A percentile compares a stretch with the other conserved stretches of the same genome.
phyloP scores from a whole-genome alignment of 1,140 invertebrate genomes.

The Lanistes nyassanus region DNA sequence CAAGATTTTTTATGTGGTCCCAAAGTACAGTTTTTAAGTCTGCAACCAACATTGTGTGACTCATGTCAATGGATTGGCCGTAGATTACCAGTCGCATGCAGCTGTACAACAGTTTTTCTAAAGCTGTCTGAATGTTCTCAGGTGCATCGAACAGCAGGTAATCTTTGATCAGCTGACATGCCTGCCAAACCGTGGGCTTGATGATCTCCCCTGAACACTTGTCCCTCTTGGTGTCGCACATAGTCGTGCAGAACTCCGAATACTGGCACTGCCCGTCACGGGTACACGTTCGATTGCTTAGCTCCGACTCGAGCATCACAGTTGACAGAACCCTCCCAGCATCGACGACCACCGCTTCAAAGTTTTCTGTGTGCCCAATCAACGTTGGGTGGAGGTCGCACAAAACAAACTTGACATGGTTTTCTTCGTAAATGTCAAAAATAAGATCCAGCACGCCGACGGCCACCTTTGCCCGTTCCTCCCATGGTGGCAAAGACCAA shows the following conservation, averaged over 20 bases:
- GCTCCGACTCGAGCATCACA: constrained; percentile 27
- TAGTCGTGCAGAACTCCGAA: constrained; percentile 40
- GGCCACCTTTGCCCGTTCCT: constrained; percentile 44
- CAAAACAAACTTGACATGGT: constrained; percentile 49
- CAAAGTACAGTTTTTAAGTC: constrained; percentile 20
- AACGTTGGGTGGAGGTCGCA: constrained; percentile 47
- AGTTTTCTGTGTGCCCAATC: constrained; percentile 46
- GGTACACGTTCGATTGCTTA: constrained; percentile 35
- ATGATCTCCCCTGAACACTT: constrained; percentile 40
- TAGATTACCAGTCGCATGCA: constrained; percentile 19
- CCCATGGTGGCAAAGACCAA: constrained; percentile 49
- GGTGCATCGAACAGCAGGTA: constrained; percentile 52
- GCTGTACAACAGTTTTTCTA: constrained; percentile 7
- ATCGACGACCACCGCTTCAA: constrained; percentile 42
- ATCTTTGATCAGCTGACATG: constrained; percentile 52
- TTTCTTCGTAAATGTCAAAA: constrained; percentile 43
- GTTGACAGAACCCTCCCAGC: constrained; percentile 40
- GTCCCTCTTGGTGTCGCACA: constrained; percentile 37
- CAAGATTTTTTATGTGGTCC: constrained; percentile 24
- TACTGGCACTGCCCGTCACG: constrained; percentile 45
- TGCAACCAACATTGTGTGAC: constrained; percentile 15
- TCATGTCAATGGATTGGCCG: constrained; percentile 24
- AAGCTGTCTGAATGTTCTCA: background rate
- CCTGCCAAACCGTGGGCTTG: constrained; percentile 36
- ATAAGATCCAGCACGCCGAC: constrained; percentile 53